Percentiles rank a stretch among this genome's conserved stretches.
These are phyloP conservation scores for Pristionchus entomophagus DNA, from an alignment of 2,888 invertebrate species.

Conservation along the genomic window DNA sequence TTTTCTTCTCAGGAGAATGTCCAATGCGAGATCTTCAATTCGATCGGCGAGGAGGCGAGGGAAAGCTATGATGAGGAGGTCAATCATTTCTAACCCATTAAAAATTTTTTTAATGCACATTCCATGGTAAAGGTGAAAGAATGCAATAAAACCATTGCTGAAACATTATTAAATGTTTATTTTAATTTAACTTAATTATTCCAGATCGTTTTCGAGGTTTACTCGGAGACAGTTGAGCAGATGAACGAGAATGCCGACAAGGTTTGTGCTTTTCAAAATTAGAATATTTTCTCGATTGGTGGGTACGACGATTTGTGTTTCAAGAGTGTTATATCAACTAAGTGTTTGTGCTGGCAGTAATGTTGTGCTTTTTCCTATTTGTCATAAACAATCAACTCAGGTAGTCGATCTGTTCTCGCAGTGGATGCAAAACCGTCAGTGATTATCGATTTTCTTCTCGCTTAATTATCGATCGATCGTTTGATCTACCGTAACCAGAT, in stretches of 20 bases:
- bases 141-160: no score
- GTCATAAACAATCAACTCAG: not conserved
- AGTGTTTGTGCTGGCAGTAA: no score
- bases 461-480: not conserved
- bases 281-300: no score
- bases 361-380: no score
- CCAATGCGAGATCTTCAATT: conserved; percentile 97
- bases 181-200: not conserved
- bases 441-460: not conserved
- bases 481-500: not conserved
- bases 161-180: not conserved
- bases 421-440: not conserved
- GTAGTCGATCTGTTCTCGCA: not conserved
- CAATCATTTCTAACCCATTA: no score
- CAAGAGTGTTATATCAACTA: no score
- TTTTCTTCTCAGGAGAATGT: conserved; percentile 95
- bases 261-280: conserved; percentile 80
- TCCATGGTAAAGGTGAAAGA: not conserved
- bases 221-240: conserved; percentile 86
- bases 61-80: conserved; percentile 83
- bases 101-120: no score
- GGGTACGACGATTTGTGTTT: no score
- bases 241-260: conserved; percentile 85
- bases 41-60: conserved; percentile 90
- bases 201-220: conserved; percentile 85